Base-by-base conservation (phyloP, 2,888 invertebrate genomes). In the Dicycla oo region DNA sequence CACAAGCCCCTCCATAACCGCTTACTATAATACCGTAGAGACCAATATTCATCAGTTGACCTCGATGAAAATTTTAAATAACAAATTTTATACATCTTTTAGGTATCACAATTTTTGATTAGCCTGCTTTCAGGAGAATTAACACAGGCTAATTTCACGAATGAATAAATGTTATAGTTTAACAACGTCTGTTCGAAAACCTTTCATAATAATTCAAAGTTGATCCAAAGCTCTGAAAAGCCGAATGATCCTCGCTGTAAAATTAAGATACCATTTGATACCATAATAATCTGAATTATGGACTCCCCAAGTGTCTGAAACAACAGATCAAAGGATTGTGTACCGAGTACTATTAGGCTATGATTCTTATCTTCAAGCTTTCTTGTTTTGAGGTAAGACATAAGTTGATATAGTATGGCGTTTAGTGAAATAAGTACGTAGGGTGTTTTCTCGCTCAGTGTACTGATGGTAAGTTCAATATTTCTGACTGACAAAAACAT, bases 201-300 rank as follows among this genome's bases (percentile, higher is more conserved):
- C 51, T 69, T 47, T 47, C 15, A 56, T 63, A 10, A 49, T 81
- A 57, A 54, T 38, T 78, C 62, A 66, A 66, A 82, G 38, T 63
- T 63, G 30, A 77, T 78, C n/a, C 34, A 49, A 67, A 67, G 56
- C 70, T 53, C 15, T 45, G 61, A 54, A 72, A 73, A 65, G 49
- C 58, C 53, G 43, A 58, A 71, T 56, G 51, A 80, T 71, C 65
- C 56, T 56, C n/a, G 45, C 83, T 86, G 83, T 72, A 49, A 83
- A 85, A 83, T 80, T 83, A 75, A 85, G 84, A 83, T 85, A 83
- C 45, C 65, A 69, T 68, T 82, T 69, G 51, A 63, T 71, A 68
- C 71, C 66, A 70, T 62, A 51, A 73, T 73, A 78, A 73, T 78
- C 71, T 72, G 68, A 80, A 83, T 75, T 73, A 75, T 61, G 83